Conservation (phyloP, 2,888 invertebrate genomes). For the Chrysolina haemoptera region DNA sequence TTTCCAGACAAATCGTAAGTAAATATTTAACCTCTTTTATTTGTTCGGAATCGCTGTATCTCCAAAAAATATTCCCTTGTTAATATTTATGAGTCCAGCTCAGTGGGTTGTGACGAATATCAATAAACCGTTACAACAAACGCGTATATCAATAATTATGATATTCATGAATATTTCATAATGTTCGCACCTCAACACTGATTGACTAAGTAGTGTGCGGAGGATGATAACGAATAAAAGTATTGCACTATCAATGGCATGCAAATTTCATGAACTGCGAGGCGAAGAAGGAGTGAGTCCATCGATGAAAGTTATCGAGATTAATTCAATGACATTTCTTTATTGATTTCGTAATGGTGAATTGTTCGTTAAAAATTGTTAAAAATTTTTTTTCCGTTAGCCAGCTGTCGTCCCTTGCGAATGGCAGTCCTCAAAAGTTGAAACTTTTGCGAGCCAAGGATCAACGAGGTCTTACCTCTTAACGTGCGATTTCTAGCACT, state of each 20-base stretch:
- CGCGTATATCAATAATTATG: conserved; percentile 29
- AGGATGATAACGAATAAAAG: background rate
- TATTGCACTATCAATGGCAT: background rate
- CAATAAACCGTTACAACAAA: conserved; percentile 25
- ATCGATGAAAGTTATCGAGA: too few relatives aligned
- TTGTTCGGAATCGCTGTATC: background rate
- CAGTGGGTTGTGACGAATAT: conserved; percentile 27
- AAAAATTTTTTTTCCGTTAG: too few relatives aligned
- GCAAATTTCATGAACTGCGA: background rate
- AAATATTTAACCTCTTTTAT: background rate
- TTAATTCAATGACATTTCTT: too few relatives aligned
- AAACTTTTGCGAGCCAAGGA: too few relatives aligned
- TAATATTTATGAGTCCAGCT: conserved; percentile 22
- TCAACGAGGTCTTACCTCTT: too few relatives aligned
- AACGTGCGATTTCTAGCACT: too few relatives aligned
- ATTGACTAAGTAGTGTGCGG: background rate
- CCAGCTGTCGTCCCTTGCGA: too few relatives aligned
- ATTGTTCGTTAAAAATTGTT: too few relatives aligned
- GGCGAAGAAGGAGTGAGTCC: too few relatives aligned
- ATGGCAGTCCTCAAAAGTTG: too few relatives aligned
- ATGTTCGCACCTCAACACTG: conserved; percentile 26
- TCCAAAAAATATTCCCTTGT: conserved; percentile 4
- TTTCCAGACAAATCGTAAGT: background rate
- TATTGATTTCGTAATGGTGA: too few relatives aligned
- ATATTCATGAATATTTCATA: conserved; percentile 29